Conservation (phyloP, 2,113 vertebrate species). For the Aix galericulata region DNA sequence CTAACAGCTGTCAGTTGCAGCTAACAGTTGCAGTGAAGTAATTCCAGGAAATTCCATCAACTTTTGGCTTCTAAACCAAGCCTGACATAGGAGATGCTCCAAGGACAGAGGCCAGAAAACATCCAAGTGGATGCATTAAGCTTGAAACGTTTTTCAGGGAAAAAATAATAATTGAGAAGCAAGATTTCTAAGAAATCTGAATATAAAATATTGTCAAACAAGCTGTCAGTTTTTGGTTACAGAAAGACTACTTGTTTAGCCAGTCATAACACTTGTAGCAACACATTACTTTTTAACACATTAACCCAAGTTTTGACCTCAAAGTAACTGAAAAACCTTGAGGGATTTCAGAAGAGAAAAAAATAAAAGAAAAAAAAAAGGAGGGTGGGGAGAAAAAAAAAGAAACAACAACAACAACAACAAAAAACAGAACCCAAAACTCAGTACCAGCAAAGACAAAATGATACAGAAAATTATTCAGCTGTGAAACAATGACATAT, state of each 20-base stretch:
- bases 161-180: neutral
- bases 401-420: neutral
- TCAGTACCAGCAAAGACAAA: neutral
- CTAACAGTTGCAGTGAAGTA: neutral
- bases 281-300: neutral
- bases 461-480: neutral
- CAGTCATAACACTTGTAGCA: neutral
- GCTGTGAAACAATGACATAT: slow-evolving; percentile 6
- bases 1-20: neutral
- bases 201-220: neutral
- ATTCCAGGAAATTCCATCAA: neutral
- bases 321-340: slow-evolving; percentile 21
- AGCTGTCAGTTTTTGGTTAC: neutral
- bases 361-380: neutral
- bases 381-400: too few relatives aligned
- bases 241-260: neutral
- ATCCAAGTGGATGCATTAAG: neutral
- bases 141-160: neutral
- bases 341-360: neutral
- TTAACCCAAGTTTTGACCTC: neutral
- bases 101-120: neutral
- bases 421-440: neutral
- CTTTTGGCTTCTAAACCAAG: neutral
- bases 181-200: neutral
- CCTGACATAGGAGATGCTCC: neutral